Evolutionary conservation across 1,140 invertebrate genomes (phyloP).

Genomic region (Eriosoma lanigerum): DNA sequence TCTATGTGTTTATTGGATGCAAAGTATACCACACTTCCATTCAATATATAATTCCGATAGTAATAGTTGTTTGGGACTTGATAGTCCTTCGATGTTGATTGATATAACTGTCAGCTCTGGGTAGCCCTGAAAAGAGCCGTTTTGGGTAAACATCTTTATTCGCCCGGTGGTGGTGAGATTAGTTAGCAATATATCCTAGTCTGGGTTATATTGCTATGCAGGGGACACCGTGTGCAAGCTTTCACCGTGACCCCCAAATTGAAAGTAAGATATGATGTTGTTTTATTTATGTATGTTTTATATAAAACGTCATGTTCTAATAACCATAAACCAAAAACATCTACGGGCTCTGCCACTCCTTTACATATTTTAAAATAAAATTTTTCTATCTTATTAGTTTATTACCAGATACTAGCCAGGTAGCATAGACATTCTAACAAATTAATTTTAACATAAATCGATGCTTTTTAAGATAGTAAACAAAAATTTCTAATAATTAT

Average conservation of each 20-base stretch:
- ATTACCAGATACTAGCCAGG: no score
- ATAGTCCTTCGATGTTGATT: constrained; percentile 40
- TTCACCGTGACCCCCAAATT: not conserved
- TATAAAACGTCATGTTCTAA: no score
- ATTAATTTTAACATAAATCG: no score
- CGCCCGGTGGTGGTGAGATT: constrained; percentile 4
- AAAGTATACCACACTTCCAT: constrained; percentile 1
- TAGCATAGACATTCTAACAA: no score
- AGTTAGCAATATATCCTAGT: not conserved
- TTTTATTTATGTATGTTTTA: no score
- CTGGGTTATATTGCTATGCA: not conserved
- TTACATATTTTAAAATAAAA: no score
- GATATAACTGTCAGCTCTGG: constrained; percentile 11
- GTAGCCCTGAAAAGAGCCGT: not conserved
- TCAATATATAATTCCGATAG: constrained; percentile 24
- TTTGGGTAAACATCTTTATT: constrained; percentile 7
- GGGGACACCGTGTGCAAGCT: not conserved
- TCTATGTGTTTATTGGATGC: constrained; percentile 29
- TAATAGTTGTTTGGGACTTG: constrained; percentile 3
- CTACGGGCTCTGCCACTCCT: no score
- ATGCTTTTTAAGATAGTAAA: no score
- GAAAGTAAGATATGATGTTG: no score
- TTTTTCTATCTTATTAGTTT: no score
- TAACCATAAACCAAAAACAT: no score
- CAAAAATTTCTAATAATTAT: no score